Conservation (phyloP, 2,797 vertebrate species). For the Sphenodon punctatus region DNA sequence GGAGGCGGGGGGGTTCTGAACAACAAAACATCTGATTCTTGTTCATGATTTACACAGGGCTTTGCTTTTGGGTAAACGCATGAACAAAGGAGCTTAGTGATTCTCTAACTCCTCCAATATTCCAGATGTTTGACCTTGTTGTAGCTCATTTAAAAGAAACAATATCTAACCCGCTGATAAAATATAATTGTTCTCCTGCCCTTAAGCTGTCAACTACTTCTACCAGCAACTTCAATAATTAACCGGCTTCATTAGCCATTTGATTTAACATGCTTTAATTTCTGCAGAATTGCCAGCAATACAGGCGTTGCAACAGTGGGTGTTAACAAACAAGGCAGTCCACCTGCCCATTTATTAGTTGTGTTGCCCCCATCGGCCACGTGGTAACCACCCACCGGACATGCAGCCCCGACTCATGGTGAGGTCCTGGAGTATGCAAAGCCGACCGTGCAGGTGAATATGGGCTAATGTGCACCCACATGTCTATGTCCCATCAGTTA, state of each 20-base stretch:
- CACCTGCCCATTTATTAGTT: no score
- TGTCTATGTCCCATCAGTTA: no score
- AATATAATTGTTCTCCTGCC: slow-evolving; percentile 24
- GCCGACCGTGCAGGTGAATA: no score
- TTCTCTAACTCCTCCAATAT: neutral
- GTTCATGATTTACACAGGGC: neutral
- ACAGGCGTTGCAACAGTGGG: slow-evolving; percentile 14
- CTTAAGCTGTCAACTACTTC: neutral
- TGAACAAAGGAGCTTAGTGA: slow-evolving; percentile 44
- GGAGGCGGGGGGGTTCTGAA: no score
- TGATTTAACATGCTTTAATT: slow-evolving; percentile 5
- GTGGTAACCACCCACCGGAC: no score
- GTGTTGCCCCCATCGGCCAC: no score
- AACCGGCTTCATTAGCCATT: neutral
- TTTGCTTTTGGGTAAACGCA: neutral
- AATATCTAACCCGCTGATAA: slow-evolving; percentile 24
- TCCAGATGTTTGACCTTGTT: slow-evolving; percentile 33
- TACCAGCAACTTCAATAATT: slow-evolving; percentile 27
- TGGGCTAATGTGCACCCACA: no score
- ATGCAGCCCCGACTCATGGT: no score
- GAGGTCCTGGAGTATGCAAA: no score
- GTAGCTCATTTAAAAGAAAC: slow-evolving; percentile 37
- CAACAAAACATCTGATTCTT: neutral
- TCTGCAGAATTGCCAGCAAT: slow-evolving; percentile 5
- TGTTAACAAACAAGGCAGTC: no score